Evolutionary conservation across 1,140 invertebrate species (phyloP).

Genomic region (Lamellibrachia luymesi): DNA sequence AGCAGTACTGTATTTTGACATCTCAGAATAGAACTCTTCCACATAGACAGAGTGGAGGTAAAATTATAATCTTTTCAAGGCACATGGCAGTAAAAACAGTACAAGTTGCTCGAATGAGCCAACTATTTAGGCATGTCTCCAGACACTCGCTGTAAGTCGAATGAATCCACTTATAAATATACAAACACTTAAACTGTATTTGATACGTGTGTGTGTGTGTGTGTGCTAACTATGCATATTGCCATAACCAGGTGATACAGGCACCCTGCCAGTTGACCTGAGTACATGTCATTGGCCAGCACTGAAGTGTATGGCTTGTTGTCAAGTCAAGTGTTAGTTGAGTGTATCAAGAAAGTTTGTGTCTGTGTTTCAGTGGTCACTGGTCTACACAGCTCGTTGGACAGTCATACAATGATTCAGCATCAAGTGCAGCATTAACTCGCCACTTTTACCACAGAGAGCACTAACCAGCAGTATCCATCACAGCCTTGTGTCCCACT

Average conservation of each 20-base stretch:
- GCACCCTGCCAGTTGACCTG: neutral
- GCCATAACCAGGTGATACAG: neutral
- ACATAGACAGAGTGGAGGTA: neutral
- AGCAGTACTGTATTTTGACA: neutral
- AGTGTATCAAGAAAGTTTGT: neutral
- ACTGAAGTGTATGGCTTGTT: neutral
- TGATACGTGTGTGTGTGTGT: neutral
- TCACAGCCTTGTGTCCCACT: neutral
- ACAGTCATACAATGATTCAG: neutral
- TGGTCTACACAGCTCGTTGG: neutral
- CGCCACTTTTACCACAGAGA: neutral
- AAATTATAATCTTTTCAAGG: neutral
- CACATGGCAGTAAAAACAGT: neutral
- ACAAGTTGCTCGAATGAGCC: neutral
- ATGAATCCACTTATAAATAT: neutral
- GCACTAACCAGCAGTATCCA: neutral
- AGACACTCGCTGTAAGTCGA: neutral
- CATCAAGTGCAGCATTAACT: neutral
- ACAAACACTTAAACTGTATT: neutral
- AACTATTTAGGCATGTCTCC: neutral
- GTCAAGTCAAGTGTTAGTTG: neutral
- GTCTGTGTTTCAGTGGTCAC: neutral
- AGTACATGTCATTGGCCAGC: neutral
- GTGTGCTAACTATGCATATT: neutral
- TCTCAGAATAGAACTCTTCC: neutral